phyloP scores from a whole-genome alignment of 1,140 invertebrate species.

The Ostrea edulis region DNA sequence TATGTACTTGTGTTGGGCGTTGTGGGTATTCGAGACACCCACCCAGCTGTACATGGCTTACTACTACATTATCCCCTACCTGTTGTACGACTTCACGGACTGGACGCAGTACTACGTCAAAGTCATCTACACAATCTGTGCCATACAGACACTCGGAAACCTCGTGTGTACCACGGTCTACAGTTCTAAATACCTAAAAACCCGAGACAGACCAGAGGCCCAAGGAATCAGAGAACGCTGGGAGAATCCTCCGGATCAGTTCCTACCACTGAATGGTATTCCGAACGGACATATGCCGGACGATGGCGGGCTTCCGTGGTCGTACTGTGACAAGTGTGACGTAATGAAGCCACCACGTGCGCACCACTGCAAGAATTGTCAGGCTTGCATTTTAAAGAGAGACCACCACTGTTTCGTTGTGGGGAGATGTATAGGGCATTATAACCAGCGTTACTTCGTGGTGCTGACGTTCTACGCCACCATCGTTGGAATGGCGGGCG shows the following conservation, averaged over 20 bases:
- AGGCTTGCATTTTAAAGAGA: constrained; percentile 90
- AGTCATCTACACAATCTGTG: constrained; percentile 59
- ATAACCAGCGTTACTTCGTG: constrained; percentile 93
- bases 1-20: neutral
- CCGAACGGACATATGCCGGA: constrained; percentile 5
- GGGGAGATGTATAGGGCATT: constrained; percentile 92
- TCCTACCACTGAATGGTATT: constrained; percentile 28
- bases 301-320: constrained; percentile 18
- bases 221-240: constrained; percentile 12
- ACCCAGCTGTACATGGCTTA: constrained; percentile 62
- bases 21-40: constrained; percentile 59
- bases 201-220: constrained; percentile 55
- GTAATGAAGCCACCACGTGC: constrained; percentile 77
- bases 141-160: constrained; percentile 60
- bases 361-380: constrained; percentile 92
- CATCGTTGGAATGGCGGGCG: neutral
- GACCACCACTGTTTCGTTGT: constrained; percentile 98
- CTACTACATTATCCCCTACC: constrained; percentile 58
- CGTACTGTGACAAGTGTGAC: constrained; percentile 27
- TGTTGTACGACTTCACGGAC: constrained; percentile 56
- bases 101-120: constrained; percentile 65
- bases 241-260: constrained; percentile 58
- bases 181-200: constrained; percentile 49
- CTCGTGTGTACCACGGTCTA: constrained; percentile 62
- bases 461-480: constrained; percentile 87